phyloP scores from a whole-genome alignment of 1,140 invertebrate genomes.

The Scaptodrosophila lebanonensis region DNA sequence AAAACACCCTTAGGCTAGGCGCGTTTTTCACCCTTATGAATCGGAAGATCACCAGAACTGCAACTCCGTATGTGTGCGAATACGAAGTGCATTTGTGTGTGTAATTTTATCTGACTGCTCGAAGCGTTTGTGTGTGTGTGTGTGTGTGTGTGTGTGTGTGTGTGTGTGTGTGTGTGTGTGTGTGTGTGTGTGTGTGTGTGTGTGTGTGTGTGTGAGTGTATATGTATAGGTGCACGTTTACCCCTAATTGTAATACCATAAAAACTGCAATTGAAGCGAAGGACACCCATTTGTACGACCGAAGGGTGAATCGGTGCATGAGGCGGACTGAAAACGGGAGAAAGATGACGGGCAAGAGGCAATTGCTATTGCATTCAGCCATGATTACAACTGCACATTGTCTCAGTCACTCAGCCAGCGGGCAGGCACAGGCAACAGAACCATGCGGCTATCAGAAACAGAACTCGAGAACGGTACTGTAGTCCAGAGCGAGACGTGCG shows the following conservation, averaged over 20 bases:
- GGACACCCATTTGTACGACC: constrained; percentile 53
- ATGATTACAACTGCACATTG: constrained; percentile 63
- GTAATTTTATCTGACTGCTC: background rate
- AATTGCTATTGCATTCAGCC: constrained; percentile 55
- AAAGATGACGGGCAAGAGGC: constrained; percentile 4
- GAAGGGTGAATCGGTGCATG: constrained; percentile 16
- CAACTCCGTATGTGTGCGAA: too few relatives aligned
- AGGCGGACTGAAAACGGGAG: constrained; percentile 14
- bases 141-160: constrained; percentile 7
- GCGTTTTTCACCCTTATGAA: too few relatives aligned
- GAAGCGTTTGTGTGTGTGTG: background rate
- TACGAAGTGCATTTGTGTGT: constrained; percentile 1
- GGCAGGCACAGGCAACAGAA: constrained; percentile 1
- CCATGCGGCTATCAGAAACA: constrained; percentile 1
- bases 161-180: background rate
- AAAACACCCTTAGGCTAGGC: too few relatives aligned
- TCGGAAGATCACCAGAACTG: too few relatives aligned
- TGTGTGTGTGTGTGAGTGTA: constrained; percentile 25
- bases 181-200: constrained; percentile 10
- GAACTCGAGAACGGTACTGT: constrained; percentile 7
- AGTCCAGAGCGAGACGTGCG: constrained; percentile 6
- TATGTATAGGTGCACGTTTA: constrained; percentile 35
- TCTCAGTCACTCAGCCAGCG: constrained; percentile 21
- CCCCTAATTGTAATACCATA: constrained; percentile 75
- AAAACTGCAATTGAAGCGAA: constrained; percentile 74